Percentiles rank a stretch among this genome's conserved stretches.
phyloP scores from a whole-genome alignment of 2,113 vertebrate species.

The Vidua macroura region DNA sequence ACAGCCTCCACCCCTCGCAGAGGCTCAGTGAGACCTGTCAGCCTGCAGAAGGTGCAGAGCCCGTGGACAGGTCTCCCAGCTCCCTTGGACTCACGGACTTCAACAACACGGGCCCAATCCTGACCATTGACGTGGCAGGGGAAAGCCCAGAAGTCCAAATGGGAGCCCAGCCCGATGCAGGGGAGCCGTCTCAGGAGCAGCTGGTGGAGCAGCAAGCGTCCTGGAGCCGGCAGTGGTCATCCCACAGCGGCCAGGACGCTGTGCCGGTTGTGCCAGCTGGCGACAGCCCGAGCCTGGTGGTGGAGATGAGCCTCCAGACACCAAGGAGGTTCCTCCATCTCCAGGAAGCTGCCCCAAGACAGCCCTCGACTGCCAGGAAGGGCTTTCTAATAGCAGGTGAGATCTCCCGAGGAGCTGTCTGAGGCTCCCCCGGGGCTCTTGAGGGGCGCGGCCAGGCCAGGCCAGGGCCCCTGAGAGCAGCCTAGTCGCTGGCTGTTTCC shows the following conservation, averaged over 20 bases:
- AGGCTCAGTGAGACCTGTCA: neutral
- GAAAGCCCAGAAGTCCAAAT: neutral
- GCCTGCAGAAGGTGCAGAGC: neutral
- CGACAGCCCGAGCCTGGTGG: neutral
- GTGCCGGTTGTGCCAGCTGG: no score
- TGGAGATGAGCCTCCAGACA: no score
- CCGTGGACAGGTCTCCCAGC: neutral
- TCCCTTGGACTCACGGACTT: neutral
- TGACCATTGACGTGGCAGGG: neutral
- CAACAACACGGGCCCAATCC: accelerated
- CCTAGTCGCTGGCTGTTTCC: no score
- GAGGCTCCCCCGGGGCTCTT: neutral
- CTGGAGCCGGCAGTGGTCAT: neutral
- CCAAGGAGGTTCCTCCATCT: no score
- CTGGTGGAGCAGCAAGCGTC: neutral
- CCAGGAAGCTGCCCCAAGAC: neutral
- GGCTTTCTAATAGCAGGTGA: no score
- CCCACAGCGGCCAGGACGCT: neutral
- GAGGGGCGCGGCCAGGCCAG: neutral
- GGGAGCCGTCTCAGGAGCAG: neutral
- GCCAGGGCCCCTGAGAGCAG: no score
- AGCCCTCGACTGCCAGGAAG: accelerated
- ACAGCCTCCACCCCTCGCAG: neutral
- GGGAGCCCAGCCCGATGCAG: neutral
- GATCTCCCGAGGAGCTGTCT: neutral